Percentiles rank a stretch among this genome's conserved stretches.
Evolutionary conservation across 1,140 invertebrate species (phyloP).

Genomic region (Eueides isabella): DNA sequence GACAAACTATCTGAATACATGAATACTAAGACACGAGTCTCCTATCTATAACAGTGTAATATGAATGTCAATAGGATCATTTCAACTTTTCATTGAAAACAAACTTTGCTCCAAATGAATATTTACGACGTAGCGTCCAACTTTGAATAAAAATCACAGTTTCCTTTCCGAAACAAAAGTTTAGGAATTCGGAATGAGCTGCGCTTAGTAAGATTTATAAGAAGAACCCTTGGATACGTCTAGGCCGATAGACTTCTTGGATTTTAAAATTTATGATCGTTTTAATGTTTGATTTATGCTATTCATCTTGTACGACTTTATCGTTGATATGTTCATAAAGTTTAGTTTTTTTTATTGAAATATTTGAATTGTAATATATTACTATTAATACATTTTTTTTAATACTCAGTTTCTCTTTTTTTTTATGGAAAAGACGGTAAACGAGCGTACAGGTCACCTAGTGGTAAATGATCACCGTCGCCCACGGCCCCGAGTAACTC

Average conservation of each 20-base stretch:
- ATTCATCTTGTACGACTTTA: not conserved
- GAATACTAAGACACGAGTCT: slow-evolving; percentile 20
- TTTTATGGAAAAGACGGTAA: too few relatives aligned
- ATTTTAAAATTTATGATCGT: slow-evolving; percentile 12
- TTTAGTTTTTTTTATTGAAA: not conserved
- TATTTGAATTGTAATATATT: not conserved
- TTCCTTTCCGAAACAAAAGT: slow-evolving; percentile 39
- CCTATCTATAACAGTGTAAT: slow-evolving; percentile 43
- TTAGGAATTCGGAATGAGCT: slow-evolving; percentile 28
- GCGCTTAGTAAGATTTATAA: slow-evolving; percentile 19
- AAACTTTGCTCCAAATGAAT: slow-evolving; percentile 52
- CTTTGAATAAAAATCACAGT: slow-evolving; percentile 51
- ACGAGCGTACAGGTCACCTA: too few relatives aligned
- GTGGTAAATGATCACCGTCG: too few relatives aligned
- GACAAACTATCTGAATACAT: slow-evolving; percentile 27
- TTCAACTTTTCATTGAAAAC: slow-evolving; percentile 53
- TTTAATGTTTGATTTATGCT: not conserved
- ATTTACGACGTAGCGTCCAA: slow-evolving; percentile 52
- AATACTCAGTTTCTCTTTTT: too few relatives aligned
- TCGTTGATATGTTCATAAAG: not conserved
- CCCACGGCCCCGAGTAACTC: too few relatives aligned
- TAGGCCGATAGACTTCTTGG: slow-evolving; percentile 24
- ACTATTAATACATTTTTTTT: not conserved
- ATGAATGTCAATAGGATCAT: slow-evolving; percentile 51
- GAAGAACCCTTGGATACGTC: slow-evolving; percentile 21